Conservation (phyloP, 2,113 vertebrate genomes). For the Propithecus coquereli region DNA sequence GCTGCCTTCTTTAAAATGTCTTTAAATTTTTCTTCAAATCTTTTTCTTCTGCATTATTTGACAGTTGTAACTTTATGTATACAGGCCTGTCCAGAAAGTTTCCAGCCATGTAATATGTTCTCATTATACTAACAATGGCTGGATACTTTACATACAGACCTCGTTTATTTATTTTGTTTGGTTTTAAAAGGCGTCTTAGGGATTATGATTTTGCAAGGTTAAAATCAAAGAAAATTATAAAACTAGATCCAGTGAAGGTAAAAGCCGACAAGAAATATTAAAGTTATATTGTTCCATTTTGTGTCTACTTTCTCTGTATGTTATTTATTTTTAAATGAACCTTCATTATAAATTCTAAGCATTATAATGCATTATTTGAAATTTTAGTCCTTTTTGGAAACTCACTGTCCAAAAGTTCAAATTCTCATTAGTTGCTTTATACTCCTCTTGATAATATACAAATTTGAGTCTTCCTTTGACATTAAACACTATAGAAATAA, state of each 20-base stretch:
- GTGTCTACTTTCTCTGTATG: neutral
- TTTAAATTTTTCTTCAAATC: neutral
- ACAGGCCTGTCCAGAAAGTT: no score
- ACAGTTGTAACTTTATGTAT: neutral
- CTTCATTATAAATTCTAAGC: constrained; percentile 34
- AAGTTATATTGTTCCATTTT: neutral
- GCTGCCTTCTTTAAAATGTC: no score
- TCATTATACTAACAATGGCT: no score
- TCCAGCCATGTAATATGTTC: no score
- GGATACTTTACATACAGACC: no score
- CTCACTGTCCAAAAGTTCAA: neutral
- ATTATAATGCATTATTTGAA: constrained; percentile 40
- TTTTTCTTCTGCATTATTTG: neutral
- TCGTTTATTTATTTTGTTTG: neutral
- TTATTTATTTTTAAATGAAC: constrained; percentile 18
- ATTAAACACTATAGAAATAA: neutral
- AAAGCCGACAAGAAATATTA: neutral
- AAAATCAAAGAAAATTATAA: constrained; percentile 31
- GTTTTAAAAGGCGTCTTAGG: neutral
- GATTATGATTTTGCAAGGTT: neutral
- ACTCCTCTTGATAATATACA: neutral
- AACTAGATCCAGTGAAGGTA: neutral
- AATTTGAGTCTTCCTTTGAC: constrained; percentile 18
- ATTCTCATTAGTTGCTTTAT: constrained; percentile 12
- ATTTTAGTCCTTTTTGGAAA: neutral